Conservation (phyloP, 2,888 invertebrate species). For the Marasmarcha lunaedactyla region DNA sequence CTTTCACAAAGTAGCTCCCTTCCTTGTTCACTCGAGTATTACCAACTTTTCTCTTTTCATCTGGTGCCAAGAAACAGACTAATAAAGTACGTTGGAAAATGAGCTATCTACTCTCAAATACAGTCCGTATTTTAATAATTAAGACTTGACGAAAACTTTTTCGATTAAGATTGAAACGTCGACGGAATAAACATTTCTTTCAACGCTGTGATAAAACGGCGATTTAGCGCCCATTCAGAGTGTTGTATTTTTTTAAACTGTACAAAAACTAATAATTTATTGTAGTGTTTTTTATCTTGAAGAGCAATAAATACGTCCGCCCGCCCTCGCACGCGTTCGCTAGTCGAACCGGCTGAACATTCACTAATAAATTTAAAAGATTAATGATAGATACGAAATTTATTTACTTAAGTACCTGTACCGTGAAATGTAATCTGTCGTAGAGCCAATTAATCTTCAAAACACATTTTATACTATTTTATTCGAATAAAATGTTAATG, state of each 20-base stretch:
- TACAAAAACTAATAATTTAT: constrained; percentile 11
- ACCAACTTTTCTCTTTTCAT: constrained; percentile 41
- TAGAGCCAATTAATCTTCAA: constrained; percentile 50
- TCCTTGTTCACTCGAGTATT: constrained; percentile 42
- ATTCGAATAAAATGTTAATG: constrained; percentile 29
- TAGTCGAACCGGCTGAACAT: constrained; percentile 37
- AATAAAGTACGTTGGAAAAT: constrained; percentile 51
- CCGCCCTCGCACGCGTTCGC: constrained; percentile 35
- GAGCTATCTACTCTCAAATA: constrained; percentile 37
- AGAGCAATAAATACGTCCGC: constrained; percentile 52
- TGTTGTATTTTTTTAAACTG: no score
- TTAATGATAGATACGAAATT: constrained; percentile 57
- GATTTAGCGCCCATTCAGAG: constrained; percentile 20
- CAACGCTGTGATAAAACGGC: neutral
- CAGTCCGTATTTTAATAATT: constrained; percentile 40
- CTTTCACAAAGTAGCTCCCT: constrained; percentile 41
- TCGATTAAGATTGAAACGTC: neutral
- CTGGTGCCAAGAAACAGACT: constrained; percentile 42
- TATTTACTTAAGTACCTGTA: constrained; percentile 54
- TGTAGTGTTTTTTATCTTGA: constrained; percentile 45
- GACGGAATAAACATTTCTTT: constrained; percentile 11
- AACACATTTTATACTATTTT: constrained; percentile 29
- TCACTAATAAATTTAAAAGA: constrained; percentile 56
- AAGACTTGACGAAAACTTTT: neutral
- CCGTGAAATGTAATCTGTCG: constrained; percentile 52